A percentile compares a stretch with the other conserved stretches of the same genome.
Evolutionary conservation across 2,113 vertebrate species (phyloP).

Genomic region (Alces alces): DNA sequence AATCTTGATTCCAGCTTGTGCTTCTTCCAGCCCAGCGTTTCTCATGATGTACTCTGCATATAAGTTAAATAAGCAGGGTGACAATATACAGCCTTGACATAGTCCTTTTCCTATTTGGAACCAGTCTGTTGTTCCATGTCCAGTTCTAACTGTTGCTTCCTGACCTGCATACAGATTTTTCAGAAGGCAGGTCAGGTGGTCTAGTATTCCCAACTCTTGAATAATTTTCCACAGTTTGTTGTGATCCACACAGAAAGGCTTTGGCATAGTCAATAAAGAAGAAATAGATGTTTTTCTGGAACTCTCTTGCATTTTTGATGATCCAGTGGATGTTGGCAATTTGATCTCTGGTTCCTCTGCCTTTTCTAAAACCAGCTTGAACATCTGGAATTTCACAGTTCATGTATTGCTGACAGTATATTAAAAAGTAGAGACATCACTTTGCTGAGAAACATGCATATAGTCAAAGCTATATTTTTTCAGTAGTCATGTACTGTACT

Average conservation of each 20-base stretch:
- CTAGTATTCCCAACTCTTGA: neutral
- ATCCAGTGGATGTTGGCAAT: neutral
- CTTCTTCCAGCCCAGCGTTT: no score
- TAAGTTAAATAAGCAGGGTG: no score
- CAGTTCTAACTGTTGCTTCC: accelerated
- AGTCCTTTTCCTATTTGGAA: no score
- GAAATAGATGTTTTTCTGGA: neutral
- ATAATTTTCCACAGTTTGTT: neutral
- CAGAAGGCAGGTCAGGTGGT: neutral
- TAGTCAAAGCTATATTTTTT: neutral
- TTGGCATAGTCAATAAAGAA: neutral
- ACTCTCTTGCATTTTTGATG: neutral
- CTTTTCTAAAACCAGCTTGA: neutral
- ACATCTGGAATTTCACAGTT: neutral
- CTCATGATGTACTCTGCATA: no score
- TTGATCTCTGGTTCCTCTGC: neutral
- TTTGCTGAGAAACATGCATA: neutral
- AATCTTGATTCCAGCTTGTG: no score
- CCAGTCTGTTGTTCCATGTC: no score
- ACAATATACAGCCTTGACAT: no score
- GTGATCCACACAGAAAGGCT: neutral
- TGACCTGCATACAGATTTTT: neutral
- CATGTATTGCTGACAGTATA: neutral
- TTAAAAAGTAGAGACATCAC: neutral
- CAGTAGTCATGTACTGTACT: neutral